Base-by-base conservation (phyloP, 1,140 invertebrate genomes). In the Brachionus rotundiformis region DNA sequence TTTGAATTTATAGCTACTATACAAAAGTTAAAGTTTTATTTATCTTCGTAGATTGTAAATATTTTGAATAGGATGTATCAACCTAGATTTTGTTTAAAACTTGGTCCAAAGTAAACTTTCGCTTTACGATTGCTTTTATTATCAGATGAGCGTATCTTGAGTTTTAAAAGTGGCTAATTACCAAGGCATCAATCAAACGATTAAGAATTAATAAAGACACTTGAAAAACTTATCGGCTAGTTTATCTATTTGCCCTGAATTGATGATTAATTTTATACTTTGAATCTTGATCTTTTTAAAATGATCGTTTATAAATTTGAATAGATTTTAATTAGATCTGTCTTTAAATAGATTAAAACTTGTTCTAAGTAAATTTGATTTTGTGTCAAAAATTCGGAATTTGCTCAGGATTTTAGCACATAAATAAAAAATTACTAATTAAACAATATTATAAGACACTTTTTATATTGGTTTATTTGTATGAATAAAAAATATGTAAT, bases 41-140 rank as follows among this genome's bases (percentile, higher is more conserved):
- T 49, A 49, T 49, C 47, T 49, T 11, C 16, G 47, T n/a, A 7
- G 16, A 49, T 49, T 49, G 13, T 49, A n/a, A 23, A 19, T n/a
- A 19, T 49, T 49, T 49, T 49, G 6, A 49, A 63, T 11, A 63
- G 59, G 29, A 63, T 29, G 29, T 63, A 63, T 63, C 59, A 63
- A 63, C 59, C 59, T 63, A 63, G 59, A 63, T 63, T 63, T 63
- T 6, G 47, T 16, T 49, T 49, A 23, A 23, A 49, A 49, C 47
- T 49, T n/a, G 16, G 47, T 49, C 47, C 47, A 49, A 49, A 49
- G 16, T 49, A 23, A 63, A 63, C 29, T 63, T 63, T 63, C 25
- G 25, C 19, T 63, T 19, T 31, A 59, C 10, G 11, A 11, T 8
- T 63, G 8, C 8, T 31, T 63, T 11, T 29, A 25, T 11, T 63